Base-by-base conservation (phyloP, 2,113 vertebrate genomes). In the Mystacornis crossleyi region DNA sequence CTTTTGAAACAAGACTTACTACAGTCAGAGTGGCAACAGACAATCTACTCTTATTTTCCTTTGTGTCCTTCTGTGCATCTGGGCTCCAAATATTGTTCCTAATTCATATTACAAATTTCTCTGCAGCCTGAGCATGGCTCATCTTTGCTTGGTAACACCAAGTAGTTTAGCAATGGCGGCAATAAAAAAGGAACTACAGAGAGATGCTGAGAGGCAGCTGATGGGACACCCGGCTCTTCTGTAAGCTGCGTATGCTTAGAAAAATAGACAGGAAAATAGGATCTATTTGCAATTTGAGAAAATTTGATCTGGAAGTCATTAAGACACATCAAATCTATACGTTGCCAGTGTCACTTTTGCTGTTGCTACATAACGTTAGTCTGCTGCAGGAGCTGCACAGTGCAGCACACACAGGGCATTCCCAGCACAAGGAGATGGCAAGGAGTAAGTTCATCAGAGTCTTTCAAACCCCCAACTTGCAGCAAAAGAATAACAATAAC, bases 1-100 rank as follows among this genome's bases (percentile, higher is more conserved):
- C 86, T 92, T 96, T 55, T 93, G 66, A 84, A 98, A 95, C 93
- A 87, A 94, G 90, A 62, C 90, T 97, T 92, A 91, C 55, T 67
- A 43, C 60, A 53, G 78, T 66, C 89, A 94, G 65, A 65, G 38
- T 13, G 50, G 66, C 91, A 93, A 89, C 42, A 94, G 45, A 81
- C 77, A 97, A 96, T 96, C 95, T 94, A 42, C 53, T 48, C 10
- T 28, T 69, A 57, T 83, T 96, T 92, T 67, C 45, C 87, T 70
- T 24, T 12, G 29, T 45, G 60, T 87, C 25, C 15, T 45, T 60
- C 61, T 42, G 11, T 2, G 9, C 62, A 65, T 65, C n/a, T 36
- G 81, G 75, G 79, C 72, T 97, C 69, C 83, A 94, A 94, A 96
- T 69, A 66, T 69, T 91, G 61, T 79, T 96, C 95, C 53, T 40